A percentile compares a stretch with the other conserved stretches of the same genome.
Conservation (phyloP, 37 sponge, comb jelly and placozoan species). For the Dysidea cf. avara region DNA sequence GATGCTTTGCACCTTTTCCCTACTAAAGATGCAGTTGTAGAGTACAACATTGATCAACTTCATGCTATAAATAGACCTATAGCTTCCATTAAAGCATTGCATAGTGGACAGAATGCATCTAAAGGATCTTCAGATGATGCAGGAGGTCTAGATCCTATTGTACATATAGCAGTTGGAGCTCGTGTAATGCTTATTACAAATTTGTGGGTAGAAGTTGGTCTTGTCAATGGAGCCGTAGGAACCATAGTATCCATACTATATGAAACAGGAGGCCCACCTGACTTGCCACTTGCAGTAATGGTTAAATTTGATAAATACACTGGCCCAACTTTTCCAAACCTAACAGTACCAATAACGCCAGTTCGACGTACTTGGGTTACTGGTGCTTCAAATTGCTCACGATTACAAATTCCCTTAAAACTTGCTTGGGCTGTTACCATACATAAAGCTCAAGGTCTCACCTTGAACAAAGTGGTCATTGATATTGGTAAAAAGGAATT, state of each 20-base stretch:
- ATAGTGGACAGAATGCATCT: constrained; percentile 10
- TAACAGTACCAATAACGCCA: constrained; percentile 26
- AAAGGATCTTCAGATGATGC: constrained; percentile 29
- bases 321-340: constrained; percentile 29
- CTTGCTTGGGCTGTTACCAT: constrained; percentile 38
- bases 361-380: constrained; percentile 3
- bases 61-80: constrained; percentile 1
- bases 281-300: constrained; percentile 32
- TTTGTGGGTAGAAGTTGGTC: constrained; percentile 43
- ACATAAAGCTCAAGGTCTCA: constrained; percentile 51
- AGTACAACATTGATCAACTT: constrained; percentile 18
- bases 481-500: constrained; percentile 45
- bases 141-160: constrained; percentile 10
- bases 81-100: constrained; percentile 27
- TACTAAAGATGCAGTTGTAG: constrained; percentile 8
- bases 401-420: constrained; percentile 14
- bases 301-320: constrained; percentile 33
- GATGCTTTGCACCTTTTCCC: constrained; percentile 18
- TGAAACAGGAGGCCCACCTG: constrained; percentile 22
- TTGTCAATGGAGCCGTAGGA: constrained; percentile 52
- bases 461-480: constrained; percentile 31
- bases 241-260: constrained; percentile 12
- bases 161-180: constrained; percentile 10
- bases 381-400: neutral
- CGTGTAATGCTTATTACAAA: constrained; percentile 42